Conservation (phyloP, 2,113 vertebrate species). For the Scytalopus superciliaris region DNA sequence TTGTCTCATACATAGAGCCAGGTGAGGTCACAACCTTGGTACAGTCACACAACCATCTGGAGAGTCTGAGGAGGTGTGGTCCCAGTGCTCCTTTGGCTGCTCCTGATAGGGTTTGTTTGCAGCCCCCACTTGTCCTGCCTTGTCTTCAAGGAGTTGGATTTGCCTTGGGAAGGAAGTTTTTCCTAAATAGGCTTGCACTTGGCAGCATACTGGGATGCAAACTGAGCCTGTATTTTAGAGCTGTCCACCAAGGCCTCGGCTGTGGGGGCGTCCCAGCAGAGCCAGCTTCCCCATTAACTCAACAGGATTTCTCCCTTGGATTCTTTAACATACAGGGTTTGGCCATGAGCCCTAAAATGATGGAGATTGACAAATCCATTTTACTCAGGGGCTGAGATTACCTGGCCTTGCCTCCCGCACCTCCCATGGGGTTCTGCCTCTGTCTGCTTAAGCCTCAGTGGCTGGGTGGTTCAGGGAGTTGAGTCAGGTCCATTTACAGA, state of each 20-base stretch:
- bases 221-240: background rate
- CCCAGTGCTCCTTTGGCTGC: background rate
- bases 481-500: background rate
- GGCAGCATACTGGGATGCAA: background rate
- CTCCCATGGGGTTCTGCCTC: background rate
- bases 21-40: background rate
- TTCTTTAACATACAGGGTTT: background rate
- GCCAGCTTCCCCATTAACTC: background rate
- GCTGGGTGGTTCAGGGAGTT: background rate
- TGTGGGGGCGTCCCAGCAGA: background rate
- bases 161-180: background rate
- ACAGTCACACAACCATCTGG: accelerated
- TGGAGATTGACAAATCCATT: background rate
- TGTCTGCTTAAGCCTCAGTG: accelerated
- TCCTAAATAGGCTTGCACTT: background rate
- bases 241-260: background rate
- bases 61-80: accelerated
- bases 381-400: background rate
- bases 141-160: background rate
- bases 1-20: background rate
- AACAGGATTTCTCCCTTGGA: background rate
- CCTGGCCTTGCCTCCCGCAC: background rate
- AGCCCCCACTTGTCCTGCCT: background rate
- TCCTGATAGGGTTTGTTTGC: background rate
- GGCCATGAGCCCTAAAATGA: background rate